A percentile compares a stretch with the other conserved stretches of the same genome.
Evolutionary conservation across 2,113 vertebrate genomes (phyloP).

Genomic region (Macheiramphus alcinus): DNA sequence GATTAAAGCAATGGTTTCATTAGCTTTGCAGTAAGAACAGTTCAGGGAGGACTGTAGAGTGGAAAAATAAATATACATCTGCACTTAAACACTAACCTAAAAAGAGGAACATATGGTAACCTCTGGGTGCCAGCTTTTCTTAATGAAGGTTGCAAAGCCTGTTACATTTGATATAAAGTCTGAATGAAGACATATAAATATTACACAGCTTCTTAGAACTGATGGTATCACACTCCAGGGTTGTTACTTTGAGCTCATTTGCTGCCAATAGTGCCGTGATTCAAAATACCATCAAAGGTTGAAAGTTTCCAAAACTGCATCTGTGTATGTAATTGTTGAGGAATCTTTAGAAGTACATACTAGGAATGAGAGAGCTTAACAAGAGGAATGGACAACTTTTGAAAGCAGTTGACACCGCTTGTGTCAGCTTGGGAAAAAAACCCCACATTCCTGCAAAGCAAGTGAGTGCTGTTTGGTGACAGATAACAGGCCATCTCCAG

Average conservation of each 20-base stretch:
- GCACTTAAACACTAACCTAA: slow-evolving; percentile 42
- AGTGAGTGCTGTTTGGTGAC: not conserved
- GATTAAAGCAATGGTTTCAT: slow-evolving; percentile 53
- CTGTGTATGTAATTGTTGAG: slow-evolving; percentile 53
- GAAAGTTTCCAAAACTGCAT: slow-evolving; percentile 63
- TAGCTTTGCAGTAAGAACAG: slow-evolving; percentile 54
- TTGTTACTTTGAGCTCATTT: slow-evolving; percentile 43
- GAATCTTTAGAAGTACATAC: slow-evolving; percentile 46
- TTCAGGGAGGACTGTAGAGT: slow-evolving; percentile 44
- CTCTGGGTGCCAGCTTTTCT: slow-evolving; percentile 68
- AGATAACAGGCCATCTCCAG: not conserved
- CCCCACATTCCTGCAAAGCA: not conserved
- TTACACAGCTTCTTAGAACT: slow-evolving; percentile 58
- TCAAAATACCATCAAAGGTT: slow-evolving; percentile 62
- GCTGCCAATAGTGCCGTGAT: slow-evolving; percentile 28
- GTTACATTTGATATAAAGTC: slow-evolving; percentile 62
- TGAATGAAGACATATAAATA: slow-evolving; percentile 67
- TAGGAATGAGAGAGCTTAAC: slow-evolving; percentile 19
- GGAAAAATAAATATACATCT: slow-evolving; percentile 71
- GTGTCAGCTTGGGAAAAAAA: not conserved
- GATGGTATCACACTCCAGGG: slow-evolving; percentile 40
- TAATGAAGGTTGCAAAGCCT: slow-evolving; percentile 69
- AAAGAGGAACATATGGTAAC: slow-evolving; percentile 68
- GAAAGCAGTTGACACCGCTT: not conserved
- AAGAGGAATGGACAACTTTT: not conserved